Evolutionary conservation across 2,797 vertebrate genomes (phyloP).

Genomic region (Leuciscus waleckii): DNA sequence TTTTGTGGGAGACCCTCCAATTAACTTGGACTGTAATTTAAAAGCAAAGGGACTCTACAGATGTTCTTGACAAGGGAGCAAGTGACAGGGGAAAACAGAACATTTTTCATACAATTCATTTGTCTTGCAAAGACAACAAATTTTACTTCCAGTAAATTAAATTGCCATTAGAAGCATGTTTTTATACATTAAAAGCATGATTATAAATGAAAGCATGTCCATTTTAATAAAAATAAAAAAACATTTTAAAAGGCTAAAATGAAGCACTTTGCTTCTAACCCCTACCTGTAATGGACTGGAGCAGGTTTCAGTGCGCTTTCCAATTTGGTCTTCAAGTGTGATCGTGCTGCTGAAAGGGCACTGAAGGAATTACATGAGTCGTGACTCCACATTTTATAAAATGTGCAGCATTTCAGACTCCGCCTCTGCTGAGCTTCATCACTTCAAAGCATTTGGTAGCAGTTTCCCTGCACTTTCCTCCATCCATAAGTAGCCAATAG

Average conservation of each 20-base stretch:
- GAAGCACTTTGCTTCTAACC: neutral
- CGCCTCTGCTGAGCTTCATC: slow-evolving; percentile 53
- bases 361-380: neutral
- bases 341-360: neutral
- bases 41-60: neutral
- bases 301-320: neutral
- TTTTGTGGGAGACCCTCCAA: neutral
- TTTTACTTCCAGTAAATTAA: neutral
- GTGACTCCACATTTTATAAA: slow-evolving; percentile 23
- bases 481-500: slow-evolving; percentile 1
- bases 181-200: neutral
- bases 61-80: neutral
- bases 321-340: slow-evolving; percentile 3
- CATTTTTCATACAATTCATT: neutral
- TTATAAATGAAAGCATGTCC: neutral
- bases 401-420: slow-evolving; percentile 18
- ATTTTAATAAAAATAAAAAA: neutral
- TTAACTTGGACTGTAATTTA: neutral
- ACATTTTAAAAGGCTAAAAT: neutral
- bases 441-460: neutral
- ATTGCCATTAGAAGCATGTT: neutral
- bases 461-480: neutral
- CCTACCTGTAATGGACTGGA: slow-evolving; percentile 22
- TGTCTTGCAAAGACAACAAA: neutral
- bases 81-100: neutral